A percentile compares a stretch with the other conserved stretches of the same genome.
Conservation (phyloP, 2,113 vertebrate species). For the Clarias gariepinus region DNA sequence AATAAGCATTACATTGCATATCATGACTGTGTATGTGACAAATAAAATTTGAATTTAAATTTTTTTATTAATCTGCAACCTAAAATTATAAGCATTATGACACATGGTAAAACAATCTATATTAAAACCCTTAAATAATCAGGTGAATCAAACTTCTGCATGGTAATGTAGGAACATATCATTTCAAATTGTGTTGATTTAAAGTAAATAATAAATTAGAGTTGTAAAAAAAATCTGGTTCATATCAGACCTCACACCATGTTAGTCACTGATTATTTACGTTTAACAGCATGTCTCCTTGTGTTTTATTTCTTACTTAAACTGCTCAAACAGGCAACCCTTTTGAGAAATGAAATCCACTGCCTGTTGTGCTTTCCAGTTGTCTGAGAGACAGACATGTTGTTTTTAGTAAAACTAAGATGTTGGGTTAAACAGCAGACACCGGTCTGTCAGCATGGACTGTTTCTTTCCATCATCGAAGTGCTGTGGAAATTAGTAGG, state of each 20-base stretch:
- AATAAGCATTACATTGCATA: too few species aligned
- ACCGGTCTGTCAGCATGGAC: neutral
- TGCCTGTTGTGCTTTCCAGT: neutral
- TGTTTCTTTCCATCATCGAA: neutral
- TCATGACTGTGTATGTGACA: too few species aligned
- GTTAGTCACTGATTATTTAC: neutral
- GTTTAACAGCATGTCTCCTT: neutral
- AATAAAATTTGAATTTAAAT: too few species aligned
- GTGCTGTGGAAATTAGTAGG: neutral
- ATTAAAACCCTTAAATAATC: too few species aligned
- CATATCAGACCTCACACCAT: neutral
- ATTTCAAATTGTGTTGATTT: neutral
- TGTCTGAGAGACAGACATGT: neutral
- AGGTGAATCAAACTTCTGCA: too few species aligned
- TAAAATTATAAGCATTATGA: too few species aligned
- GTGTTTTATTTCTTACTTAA: neutral
- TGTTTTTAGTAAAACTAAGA: neutral
- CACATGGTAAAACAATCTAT: too few species aligned
- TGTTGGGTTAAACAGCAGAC: neutral
- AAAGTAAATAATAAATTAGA: neutral
- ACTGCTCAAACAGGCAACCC: neutral
- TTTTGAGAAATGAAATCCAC: neutral
- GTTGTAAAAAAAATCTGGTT: neutral
- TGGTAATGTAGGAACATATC: neutral
- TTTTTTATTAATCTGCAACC: too few species aligned